These are phyloP conservation scores for Ranitomeya imitator DNA, from an alignment of 2,113 vertebrate genomes.

Conservation along the genomic window DNA sequence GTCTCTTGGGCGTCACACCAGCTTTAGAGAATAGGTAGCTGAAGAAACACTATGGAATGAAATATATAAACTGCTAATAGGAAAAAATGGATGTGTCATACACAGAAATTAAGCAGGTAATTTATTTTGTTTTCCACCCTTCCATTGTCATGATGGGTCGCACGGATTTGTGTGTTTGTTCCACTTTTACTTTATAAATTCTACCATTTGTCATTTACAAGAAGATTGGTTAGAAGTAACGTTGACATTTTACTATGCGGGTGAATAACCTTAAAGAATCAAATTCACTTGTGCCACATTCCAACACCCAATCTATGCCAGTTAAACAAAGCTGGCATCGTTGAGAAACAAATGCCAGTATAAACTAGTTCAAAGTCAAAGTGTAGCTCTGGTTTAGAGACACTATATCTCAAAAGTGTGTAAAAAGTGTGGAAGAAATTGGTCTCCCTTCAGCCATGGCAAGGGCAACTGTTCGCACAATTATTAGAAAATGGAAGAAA, in stretches of 20 bases:
- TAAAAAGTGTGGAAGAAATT: background rate
- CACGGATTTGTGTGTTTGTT: background rate
- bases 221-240: background rate
- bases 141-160: background rate
- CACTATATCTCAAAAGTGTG: background rate
- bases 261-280: background rate
- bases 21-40: background rate
- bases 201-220: background rate
- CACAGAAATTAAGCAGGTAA: background rate
- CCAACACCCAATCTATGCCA: background rate
- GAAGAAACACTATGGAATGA: background rate
- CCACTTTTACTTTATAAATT: background rate
- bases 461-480: too few relatives aligned
- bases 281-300: conserved; percentile 6
- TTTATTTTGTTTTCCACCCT: background rate
- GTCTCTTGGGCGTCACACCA: too few relatives aligned
- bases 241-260: background rate
- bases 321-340: background rate
- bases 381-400: background rate
- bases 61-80: background rate
- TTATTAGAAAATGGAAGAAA: too few relatives aligned
- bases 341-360: background rate
- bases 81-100: background rate
- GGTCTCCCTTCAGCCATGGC: background rate
- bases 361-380: background rate